Percentiles rank a stretch among this genome's conserved stretches.
Evolutionary conservation across 2,888 invertebrate species (phyloP).

Genomic region (Melinopterus prodromus): DNA sequence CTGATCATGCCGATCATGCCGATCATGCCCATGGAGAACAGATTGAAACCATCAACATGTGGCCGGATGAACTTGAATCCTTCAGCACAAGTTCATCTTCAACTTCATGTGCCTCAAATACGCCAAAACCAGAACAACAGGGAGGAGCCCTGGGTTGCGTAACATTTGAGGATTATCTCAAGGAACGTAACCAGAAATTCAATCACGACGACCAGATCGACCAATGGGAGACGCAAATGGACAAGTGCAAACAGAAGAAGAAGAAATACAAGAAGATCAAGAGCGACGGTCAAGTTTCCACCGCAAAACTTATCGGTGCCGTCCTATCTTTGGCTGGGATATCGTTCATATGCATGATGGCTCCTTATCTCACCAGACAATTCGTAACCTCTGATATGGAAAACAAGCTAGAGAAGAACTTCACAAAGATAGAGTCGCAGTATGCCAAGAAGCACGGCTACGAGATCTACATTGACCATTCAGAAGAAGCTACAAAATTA

Average conservation of each 20-base stretch:
- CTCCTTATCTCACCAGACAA: constrained; percentile 40
- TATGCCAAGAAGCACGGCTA: constrained; percentile 20
- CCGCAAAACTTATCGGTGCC: constrained; percentile 48
- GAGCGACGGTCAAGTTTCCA: constrained; percentile 44
- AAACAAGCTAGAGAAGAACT: constrained; percentile 33
- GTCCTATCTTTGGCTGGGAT: constrained; percentile 51
- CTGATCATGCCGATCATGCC: not conserved
- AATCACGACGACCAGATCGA: constrained; percentile 37
- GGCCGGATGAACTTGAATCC: constrained; percentile 30
- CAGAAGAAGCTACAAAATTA: constrained; percentile 22
- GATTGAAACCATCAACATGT: constrained; percentile 13
- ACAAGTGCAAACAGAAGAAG: constrained; percentile 28
- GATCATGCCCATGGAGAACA: constrained; percentile 5
- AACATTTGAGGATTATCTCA: constrained; percentile 47
- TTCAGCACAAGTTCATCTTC: constrained; percentile 25
- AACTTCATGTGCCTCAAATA: constrained; percentile 8
- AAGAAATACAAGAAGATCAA: constrained; percentile 42
- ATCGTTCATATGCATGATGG: constrained; percentile 48
- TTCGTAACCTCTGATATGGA: constrained; percentile 20
- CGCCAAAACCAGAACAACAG: constrained; percentile 19
- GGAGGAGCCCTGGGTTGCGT: constrained; percentile 41
- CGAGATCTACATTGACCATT: constrained; percentile 32
- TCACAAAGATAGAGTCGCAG: constrained; percentile 30
- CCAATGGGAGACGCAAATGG: constrained; percentile 34
- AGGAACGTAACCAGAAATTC: constrained; percentile 44